Percentiles rank a stretch among this genome's conserved stretches.
phyloP scores from a whole-genome alignment of 2,888 invertebrate species.

The Pristionchus japonicus region DNA sequence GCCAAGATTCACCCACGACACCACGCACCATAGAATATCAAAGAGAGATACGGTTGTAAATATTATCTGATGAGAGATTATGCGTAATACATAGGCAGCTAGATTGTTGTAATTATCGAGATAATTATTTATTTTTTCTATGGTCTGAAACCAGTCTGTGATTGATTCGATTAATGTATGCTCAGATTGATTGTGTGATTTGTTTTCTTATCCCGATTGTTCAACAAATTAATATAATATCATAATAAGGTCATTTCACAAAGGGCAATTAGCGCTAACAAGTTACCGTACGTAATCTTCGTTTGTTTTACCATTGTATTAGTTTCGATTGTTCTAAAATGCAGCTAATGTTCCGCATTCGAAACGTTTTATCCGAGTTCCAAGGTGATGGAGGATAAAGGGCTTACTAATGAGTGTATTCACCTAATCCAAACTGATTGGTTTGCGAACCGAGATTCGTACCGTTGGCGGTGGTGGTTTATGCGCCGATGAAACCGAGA shows the following conservation, averaged over 20 bases:
- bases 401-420: background rate
- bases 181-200: slow-evolving; percentile 23
- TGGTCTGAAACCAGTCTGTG: background rate
- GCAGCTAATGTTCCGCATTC: background rate
- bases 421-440: background rate
- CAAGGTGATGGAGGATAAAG: background rate
- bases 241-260: slow-evolving; percentile 31
- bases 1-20: background rate
- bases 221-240: background rate
- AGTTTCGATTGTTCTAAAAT: background rate
- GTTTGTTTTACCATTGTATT: background rate
- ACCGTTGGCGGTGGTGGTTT: background rate
- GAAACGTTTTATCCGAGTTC: background rate
- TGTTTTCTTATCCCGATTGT: background rate
- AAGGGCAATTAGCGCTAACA: background rate
- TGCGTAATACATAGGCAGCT: background rate
- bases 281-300: background rate
- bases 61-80: slow-evolving; percentile 16
- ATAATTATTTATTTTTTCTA: background rate
- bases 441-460: background rate
- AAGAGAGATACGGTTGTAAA: slow-evolving; percentile 11
- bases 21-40: background rate
- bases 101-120: slow-evolving; percentile 1
- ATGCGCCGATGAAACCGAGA: too few relatives aligned
- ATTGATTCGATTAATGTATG: slow-evolving; percentile 23